A percentile compares a stretch with the other conserved stretches of the same genome.
These are phyloP conservation scores for Palloptera scutellata DNA, from an alignment of 2,888 invertebrate species.

Conservation along the genomic window DNA sequence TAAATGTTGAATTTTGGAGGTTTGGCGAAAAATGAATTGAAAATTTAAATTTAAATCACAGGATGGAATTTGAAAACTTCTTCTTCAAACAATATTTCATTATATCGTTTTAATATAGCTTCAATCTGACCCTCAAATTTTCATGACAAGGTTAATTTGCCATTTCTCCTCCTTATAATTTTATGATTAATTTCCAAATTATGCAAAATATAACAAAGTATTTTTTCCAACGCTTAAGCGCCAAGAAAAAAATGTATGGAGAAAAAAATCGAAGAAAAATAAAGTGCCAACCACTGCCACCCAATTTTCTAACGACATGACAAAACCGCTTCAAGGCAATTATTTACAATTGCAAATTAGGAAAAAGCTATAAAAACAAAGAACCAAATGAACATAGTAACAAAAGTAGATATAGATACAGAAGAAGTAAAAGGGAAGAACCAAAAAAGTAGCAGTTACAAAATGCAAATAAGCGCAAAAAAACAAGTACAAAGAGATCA, in stretches of 20 bases:
- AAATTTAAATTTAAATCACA: too few species aligned
- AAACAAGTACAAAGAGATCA: not conserved
- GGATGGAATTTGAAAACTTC: too few species aligned
- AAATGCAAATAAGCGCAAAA: conserved; percentile 30
- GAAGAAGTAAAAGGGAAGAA: conserved; percentile 9
- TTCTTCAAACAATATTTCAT: too few species aligned
- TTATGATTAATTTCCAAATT: too few species aligned
- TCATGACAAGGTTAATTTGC: too few species aligned
- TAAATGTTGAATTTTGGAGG: too few species aligned
- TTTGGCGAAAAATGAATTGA: too few species aligned
- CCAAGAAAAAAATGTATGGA: conserved; percentile 7
- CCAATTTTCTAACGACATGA: conserved; percentile 61
- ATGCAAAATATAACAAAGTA: too few species aligned
- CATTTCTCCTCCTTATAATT: too few species aligned
- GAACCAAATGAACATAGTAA: conserved; percentile 9
- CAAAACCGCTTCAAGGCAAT: conserved; percentile 58
- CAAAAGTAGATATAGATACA: conserved; percentile 26
- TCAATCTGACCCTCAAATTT: too few species aligned
- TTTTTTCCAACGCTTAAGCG: not conserved
- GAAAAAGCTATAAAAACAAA: conserved; percentile 37
- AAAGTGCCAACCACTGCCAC: conserved; percentile 64
- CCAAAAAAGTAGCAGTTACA: conserved; percentile 20
- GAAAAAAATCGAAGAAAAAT: conserved; percentile 42
- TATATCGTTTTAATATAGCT: too few species aligned
- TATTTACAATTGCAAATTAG: conserved; percentile 62